Evolutionary conservation across 2,113 vertebrate genomes (phyloP).

Genomic region (Oncorhynchus clarkii): DNA sequence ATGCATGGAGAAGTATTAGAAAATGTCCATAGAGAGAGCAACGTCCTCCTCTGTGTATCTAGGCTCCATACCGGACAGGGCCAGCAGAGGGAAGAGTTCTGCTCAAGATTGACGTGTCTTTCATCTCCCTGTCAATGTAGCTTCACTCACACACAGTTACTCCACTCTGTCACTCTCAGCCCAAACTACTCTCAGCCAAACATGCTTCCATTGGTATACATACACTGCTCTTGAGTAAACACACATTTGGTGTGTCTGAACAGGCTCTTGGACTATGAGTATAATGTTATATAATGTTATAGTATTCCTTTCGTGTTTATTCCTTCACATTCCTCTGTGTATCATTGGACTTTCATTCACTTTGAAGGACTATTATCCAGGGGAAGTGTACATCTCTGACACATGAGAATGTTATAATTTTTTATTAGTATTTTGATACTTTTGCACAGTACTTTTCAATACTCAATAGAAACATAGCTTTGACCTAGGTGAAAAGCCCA

Average conservation of each 20-base stretch:
- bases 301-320: background rate
- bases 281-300: background rate
- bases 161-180: too few species aligned
- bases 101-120: constrained; percentile 9
- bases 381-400: too few species aligned
- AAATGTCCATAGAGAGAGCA: background rate
- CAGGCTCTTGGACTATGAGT: background rate
- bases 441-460: too few species aligned
- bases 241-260: background rate
- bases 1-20: background rate
- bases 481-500: too few species aligned
- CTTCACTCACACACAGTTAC: background rate
- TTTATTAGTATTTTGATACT: background rate
- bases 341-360: background rate
- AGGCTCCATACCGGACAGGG: constrained; percentile 28
- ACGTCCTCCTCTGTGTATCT: background rate
- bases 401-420: background rate
- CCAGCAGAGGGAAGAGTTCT: constrained; percentile 46
- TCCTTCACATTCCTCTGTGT: background rate
- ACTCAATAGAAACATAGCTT: too few species aligned
- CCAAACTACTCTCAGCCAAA: too few species aligned
- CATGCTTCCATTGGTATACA: background rate
- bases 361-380: too few species aligned
- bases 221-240: background rate
- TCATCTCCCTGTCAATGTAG: background rate